Percentiles rank a stretch among this genome's conserved stretches.
phyloP scores from a whole-genome alignment of 2,888 invertebrate species.

The Caenorhabditis sp. region DNA sequence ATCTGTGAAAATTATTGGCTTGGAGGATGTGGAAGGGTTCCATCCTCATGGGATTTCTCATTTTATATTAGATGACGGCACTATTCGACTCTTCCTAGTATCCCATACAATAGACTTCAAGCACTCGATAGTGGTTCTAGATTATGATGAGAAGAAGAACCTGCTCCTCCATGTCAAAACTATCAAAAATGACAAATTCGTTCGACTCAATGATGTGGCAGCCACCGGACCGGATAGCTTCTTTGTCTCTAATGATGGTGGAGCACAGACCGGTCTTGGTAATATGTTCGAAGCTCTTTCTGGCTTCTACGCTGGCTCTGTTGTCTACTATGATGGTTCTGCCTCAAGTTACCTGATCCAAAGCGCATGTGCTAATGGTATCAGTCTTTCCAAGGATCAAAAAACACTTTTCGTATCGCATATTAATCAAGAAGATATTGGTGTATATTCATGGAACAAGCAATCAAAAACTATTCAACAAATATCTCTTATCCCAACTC shows the following conservation, averaged over 20 bases:
- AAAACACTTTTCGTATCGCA: slow-evolving; percentile 49
- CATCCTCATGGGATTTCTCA: slow-evolving; percentile 54
- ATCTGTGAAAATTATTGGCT: slow-evolving; percentile 9
- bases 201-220: slow-evolving; percentile 52
- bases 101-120: slow-evolving; percentile 38
- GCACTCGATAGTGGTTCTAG: slow-evolving; percentile 49
- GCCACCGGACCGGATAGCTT: slow-evolving; percentile 45
- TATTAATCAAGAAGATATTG: slow-evolving; percentile 38
- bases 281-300: slow-evolving; percentile 38
- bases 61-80: slow-evolving; percentile 34
- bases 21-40: slow-evolving; percentile 37
- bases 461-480: neutral
- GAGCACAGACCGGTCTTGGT: slow-evolving; percentile 29
- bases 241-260: slow-evolving; percentile 53
- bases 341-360: slow-evolving; percentile 26
- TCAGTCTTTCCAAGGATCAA: slow-evolving; percentile 36
- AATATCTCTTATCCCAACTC: slow-evolving; percentile 22
- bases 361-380: slow-evolving; percentile 44
- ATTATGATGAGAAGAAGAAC: slow-evolving; percentile 34
- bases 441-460: slow-evolving; percentile 35
- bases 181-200: slow-evolving; percentile 37
- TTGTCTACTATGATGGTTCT: slow-evolving; percentile 51
- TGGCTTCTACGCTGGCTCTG: slow-evolving; percentile 40
- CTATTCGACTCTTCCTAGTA: slow-evolving; percentile 47
- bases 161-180: slow-evolving; percentile 43